Conservation (phyloP, 2,888 invertebrate species). For the Tiliacea citrago region DNA sequence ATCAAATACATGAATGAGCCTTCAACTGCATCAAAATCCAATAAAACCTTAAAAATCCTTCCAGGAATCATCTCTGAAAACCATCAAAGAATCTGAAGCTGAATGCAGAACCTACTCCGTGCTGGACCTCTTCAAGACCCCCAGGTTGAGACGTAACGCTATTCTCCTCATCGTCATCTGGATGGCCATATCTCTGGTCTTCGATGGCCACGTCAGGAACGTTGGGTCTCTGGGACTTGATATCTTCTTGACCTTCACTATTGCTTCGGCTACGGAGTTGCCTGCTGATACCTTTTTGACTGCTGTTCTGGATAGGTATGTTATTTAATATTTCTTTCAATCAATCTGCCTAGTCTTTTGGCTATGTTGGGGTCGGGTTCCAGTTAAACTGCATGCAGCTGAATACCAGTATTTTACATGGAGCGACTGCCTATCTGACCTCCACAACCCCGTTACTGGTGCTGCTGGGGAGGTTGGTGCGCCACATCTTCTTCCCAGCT, state of each 20-base stretch:
- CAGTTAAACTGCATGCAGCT: neutral
- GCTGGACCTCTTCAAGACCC: slow-evolving; percentile 95
- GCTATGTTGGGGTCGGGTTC: neutral
- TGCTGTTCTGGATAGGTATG: slow-evolving; percentile 92
- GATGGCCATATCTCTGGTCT: slow-evolving; percentile 97
- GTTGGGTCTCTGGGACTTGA: slow-evolving; percentile 95
- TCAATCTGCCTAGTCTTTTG: neutral
- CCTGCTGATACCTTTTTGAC: slow-evolving; percentile 96
- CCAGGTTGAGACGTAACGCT: slow-evolving; percentile 94
- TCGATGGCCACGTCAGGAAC: slow-evolving; percentile 97
- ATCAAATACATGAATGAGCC: neutral
- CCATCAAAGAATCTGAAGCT: slow-evolving; percentile 93
- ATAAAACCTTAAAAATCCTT: slow-evolving; percentile 50
- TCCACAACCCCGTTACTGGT: neutral
- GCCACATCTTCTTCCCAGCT: too few relatives aligned
- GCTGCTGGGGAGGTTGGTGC: too few relatives aligned
- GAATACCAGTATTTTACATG: neutral
- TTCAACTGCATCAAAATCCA: neutral
- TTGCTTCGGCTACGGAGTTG: slow-evolving; percentile 95
- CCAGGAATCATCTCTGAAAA: slow-evolving; percentile 92
- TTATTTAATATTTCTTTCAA: neutral
- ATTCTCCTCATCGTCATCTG: slow-evolving; percentile 95
- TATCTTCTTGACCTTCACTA: slow-evolving; percentile 96
- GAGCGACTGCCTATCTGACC: too few relatives aligned
- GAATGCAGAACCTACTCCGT: slow-evolving; percentile 94